Evolutionary conservation across 2,113 vertebrate species (phyloP).

Genomic region (Epinephelus lanceolatus): DNA sequence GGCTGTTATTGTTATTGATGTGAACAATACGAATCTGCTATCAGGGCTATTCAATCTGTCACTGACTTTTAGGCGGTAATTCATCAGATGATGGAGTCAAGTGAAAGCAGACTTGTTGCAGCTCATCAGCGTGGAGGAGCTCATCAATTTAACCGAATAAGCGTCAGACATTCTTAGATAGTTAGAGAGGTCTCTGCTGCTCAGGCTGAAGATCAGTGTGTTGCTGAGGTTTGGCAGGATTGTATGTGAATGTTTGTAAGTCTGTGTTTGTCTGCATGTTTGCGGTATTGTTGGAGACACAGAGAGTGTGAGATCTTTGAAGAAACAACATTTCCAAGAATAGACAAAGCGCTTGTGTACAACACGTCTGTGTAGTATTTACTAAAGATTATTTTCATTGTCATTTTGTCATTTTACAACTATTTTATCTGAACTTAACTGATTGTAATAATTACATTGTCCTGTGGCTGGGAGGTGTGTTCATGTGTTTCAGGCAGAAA

Average conservation of each 20-base stretch:
- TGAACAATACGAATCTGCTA: slow-evolving; percentile 34
- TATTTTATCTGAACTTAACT: neutral
- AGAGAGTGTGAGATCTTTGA: neutral
- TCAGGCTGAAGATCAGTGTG: neutral
- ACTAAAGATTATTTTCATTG: neutral
- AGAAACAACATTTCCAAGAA: neutral
- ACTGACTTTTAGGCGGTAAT: slow-evolving; percentile 6
- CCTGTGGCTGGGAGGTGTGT: no score
- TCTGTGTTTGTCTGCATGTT: slow-evolving; percentile 14
- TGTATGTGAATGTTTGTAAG: neutral
- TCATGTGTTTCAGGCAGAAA: no score
- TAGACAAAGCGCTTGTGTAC: neutral
- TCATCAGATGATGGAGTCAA: slow-evolving; percentile 28
- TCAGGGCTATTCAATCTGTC: neutral
- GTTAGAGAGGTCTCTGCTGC: neutral
- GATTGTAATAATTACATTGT: no score
- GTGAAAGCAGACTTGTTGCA: slow-evolving; percentile 17
- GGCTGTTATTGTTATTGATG: slow-evolving; percentile 57
- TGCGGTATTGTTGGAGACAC: slow-evolving; percentile 10
- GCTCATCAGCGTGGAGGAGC: neutral
- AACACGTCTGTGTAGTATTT: no score
- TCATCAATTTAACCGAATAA: slow-evolving; percentile 17
- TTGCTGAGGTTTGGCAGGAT: slow-evolving; percentile 2
- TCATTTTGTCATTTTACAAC: neutral
- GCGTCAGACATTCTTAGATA: slow-evolving; percentile 6